Conservation (phyloP, 2,888 invertebrate genomes). For the Ectobius pallidus region DNA sequence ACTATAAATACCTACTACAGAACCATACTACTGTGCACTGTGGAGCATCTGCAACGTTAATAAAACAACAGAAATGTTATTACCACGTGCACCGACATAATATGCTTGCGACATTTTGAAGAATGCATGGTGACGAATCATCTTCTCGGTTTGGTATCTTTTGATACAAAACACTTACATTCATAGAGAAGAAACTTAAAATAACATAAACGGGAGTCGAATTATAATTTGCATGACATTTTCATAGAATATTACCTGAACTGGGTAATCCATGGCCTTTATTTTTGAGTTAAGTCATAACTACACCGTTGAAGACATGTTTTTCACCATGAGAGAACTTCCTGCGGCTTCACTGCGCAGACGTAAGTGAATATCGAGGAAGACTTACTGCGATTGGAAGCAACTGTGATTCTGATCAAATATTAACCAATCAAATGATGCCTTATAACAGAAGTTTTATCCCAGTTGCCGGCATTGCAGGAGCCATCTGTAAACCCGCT, state of each 20-base stretch:
- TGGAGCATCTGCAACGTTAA: neutral
- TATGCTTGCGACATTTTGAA: slow-evolving; percentile 36
- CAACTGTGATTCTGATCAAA: neutral
- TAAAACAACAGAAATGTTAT: neutral
- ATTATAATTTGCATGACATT: neutral
- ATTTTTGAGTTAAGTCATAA: slow-evolving; percentile 43
- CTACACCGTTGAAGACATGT: slow-evolving; percentile 33
- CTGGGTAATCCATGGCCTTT: slow-evolving; percentile 42
- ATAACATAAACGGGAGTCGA: neutral
- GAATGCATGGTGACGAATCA: slow-evolving; percentile 37
- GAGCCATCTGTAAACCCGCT: neutral
- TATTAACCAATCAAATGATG: neutral
- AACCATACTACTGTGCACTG: neutral
- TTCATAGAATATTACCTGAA: slow-evolving; percentile 40
- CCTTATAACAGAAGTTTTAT: neutral
- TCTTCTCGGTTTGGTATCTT: slow-evolving; percentile 11
- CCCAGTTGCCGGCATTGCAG: slow-evolving; percentile 1
- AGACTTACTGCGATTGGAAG: neutral
- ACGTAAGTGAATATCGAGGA: neutral
- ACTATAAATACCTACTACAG: neutral
- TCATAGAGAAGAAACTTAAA: neutral
- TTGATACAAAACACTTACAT: neutral
- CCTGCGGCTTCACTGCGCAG: slow-evolving; percentile 24
- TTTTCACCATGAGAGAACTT: slow-evolving; percentile 23
- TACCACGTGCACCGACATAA: slow-evolving; percentile 36